These are phyloP conservation scores for Lithophane leautieri DNA, from an alignment of 2,888 invertebrate genomes.

Conservation along the genomic window DNA sequence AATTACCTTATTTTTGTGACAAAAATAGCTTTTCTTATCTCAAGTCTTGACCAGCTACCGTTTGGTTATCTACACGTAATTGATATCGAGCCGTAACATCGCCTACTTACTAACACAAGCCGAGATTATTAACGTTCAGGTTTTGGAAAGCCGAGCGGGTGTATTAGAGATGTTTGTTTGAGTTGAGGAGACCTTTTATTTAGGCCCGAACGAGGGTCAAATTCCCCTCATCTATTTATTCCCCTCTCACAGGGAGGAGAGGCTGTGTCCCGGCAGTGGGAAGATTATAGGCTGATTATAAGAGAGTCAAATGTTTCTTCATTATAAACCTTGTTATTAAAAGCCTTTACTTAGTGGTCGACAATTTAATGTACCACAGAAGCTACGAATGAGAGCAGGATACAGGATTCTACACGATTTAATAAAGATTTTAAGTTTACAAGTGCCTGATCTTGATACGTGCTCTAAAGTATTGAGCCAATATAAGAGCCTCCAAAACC, in stretches of 20 bases:
- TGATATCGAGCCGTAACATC: slow-evolving; percentile 83
- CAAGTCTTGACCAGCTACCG: slow-evolving; percentile 78
- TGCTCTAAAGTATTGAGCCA: not conserved
- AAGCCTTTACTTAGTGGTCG: not conserved
- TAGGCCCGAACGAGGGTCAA: not conserved
- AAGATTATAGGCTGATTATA: too few relatives aligned
- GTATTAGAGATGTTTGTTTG: not conserved
- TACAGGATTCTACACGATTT: not conserved
- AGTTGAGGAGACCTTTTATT: not conserved
- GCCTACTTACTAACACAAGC: slow-evolving; percentile 74
- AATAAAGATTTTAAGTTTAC: not conserved
- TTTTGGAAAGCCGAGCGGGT: slow-evolving; percentile 45
- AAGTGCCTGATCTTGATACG: not conserved
- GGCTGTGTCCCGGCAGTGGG: too few relatives aligned
- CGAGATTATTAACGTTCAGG: slow-evolving; percentile 58
- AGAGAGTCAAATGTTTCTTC: not conserved
- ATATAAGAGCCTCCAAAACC: slow-evolving; percentile 60
- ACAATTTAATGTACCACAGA: not conserved
- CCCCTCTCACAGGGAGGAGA: too few relatives aligned
- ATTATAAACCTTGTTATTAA: too few relatives aligned
- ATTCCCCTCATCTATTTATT: too few relatives aligned
- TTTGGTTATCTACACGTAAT: slow-evolving; percentile 83
- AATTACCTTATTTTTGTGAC: slow-evolving; percentile 84
- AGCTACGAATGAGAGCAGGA: not conserved
- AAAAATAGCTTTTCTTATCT: slow-evolving; percentile 88